A percentile compares a stretch with the other conserved stretches of the same genome.
These are phyloP conservation scores for Melierax canorus DNA, from an alignment of 2,113 vertebrate species.

Conservation along the genomic window DNA sequence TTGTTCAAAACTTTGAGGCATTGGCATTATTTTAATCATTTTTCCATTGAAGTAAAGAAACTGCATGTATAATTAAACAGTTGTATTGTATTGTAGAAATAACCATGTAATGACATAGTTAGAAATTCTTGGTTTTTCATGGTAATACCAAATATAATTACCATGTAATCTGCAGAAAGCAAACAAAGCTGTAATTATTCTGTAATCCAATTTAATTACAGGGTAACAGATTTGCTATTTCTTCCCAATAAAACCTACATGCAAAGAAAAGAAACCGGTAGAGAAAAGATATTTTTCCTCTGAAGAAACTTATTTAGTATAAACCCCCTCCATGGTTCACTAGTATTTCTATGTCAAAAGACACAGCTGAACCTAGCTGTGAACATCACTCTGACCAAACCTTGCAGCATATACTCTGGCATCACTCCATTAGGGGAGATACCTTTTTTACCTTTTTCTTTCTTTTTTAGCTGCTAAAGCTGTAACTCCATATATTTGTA, in stretches of 20 bases:
- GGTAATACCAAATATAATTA: slow-evolving; percentile 79
- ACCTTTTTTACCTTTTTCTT: neutral
- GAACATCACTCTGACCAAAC: neutral
- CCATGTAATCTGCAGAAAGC: slow-evolving; percentile 79
- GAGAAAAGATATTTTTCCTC: slow-evolving; percentile 1
- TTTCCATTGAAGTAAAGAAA: slow-evolving; percentile 73
- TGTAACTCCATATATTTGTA: neutral
- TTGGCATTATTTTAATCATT: slow-evolving; percentile 77
- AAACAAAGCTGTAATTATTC: slow-evolving; percentile 80
- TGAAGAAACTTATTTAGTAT: neutral
- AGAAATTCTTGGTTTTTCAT: slow-evolving; percentile 81
- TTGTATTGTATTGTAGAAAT: slow-evolving; percentile 77
- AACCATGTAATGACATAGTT: slow-evolving; percentile 79
- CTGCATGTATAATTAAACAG: slow-evolving; percentile 78
- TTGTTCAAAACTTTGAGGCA: slow-evolving; percentile 71
- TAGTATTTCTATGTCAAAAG: neutral
- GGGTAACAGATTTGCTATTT: slow-evolving; percentile 68
- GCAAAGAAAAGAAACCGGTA: slow-evolving; percentile 38
- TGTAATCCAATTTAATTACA: slow-evolving; percentile 80
- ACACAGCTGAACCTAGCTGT: neutral
- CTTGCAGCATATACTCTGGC: neutral
- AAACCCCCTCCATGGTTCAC: neutral
- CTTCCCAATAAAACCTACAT: slow-evolving; percentile 68
- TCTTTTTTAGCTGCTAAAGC: neutral
- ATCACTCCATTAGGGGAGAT: neutral